Conservation (phyloP, 2,888 invertebrate genomes). For the Gnatocerus cornutus region DNA sequence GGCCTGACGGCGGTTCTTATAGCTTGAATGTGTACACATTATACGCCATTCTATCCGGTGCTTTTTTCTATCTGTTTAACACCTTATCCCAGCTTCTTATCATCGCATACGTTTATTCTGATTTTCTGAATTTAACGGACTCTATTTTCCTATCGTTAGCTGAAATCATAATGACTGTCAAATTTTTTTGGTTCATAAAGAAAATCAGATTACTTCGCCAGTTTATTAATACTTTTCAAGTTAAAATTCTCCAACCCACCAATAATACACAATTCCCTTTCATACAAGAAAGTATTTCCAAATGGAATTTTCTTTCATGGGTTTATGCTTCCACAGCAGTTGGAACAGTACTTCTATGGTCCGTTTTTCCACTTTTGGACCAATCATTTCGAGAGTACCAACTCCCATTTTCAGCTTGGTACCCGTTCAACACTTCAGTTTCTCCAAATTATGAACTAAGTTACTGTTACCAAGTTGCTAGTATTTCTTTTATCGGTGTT, state of each 20-base stretch:
- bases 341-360: constrained; percentile 13
- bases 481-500: neutral
- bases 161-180: neutral
- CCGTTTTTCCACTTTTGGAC: constrained; percentile 10
- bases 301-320: neutral
- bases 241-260: neutral
- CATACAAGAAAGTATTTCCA: neutral
- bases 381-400: neutral
- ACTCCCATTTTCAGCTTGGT: constrained; percentile 19
- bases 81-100: neutral
- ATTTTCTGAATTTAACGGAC: neutral
- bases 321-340: neutral
- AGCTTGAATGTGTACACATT: neutral
- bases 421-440: constrained; percentile 6
- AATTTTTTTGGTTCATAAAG: neutral
- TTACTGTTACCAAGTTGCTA: constrained; percentile 5
- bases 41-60: neutral
- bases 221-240: neutral
- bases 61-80: neutral
- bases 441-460: constrained; percentile 16
- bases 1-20: neutral
- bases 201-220: neutral
- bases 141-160: neutral
- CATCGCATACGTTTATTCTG: neutral
- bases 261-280: neutral